Base-by-base conservation (phyloP, 2,888 invertebrate genomes). In the Chymomyza amoena region DNA sequence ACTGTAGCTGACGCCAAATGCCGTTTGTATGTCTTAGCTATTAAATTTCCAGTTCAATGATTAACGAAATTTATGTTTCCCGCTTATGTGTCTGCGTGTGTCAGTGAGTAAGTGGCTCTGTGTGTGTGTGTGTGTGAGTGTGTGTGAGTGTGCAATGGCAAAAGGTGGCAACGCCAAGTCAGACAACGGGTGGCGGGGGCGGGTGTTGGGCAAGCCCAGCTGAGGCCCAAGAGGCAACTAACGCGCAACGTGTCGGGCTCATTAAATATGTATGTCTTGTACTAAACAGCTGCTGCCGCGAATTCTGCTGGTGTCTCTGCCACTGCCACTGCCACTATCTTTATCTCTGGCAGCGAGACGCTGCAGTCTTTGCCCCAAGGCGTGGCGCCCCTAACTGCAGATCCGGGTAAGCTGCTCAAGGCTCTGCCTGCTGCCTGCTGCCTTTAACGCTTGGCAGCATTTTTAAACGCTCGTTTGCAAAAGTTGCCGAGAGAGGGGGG, bases 11-110 rank as follows among this genome's bases (percentile, higher is more conserved):
- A 54, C 52, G 76, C 84, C 81, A 79, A 81, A 84, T 79, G 69
- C 81, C 60, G 72, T 62, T 64, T 68, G 64, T 74, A 66, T 78
- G 79, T 73, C 80, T 79, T 78, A 81, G 83, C 83, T 84, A 84
- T 84, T 84, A 84, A 84, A 84, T 84, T 84, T 84, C 84, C 83
- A 84, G 83, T 87, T 84, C 88, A 84, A 84, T 84, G 83, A 84
- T 87, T 84, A 84, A 84, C 83, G 81, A 87, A 84, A 84, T 84
- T 84, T 84, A 84, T 84, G 83, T 87, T 87, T 84, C 86, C 86
- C 74, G 86, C 81, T 84, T 87, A 84, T 20, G 61, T 20, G 52
- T n/a, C 45, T 20, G 57, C 39, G 56, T 64, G 68, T 63, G 45
- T 59, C 45, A 18, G 39, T 66, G 60, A 2, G 51, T 56, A 16